Conservation (phyloP, 2,888 invertebrate genomes). For the Cantharis rufa region DNA sequence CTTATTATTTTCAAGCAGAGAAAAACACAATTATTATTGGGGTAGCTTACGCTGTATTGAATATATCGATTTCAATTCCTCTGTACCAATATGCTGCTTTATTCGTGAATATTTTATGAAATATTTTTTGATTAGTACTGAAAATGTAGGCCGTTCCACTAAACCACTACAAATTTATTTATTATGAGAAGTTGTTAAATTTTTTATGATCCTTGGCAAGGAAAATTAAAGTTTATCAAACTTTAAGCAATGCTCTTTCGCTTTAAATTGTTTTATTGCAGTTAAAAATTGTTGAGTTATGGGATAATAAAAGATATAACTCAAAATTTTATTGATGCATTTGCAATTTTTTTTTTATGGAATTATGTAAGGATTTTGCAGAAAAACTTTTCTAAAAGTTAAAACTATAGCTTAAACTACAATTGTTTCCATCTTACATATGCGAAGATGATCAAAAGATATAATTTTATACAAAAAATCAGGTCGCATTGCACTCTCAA, state of each 20-base stretch:
- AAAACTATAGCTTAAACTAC: no score
- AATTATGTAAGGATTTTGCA: neutral
- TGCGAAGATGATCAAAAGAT: no score
- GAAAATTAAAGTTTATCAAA: neutral
- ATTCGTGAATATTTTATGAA: neutral
- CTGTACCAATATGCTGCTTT: neutral
- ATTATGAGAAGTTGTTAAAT: neutral
- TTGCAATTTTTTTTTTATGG: neutral
- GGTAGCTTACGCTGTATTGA: neutral
- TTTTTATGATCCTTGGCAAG: neutral
- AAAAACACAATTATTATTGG: neutral
- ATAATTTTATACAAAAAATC: no score
- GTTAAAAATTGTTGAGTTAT: neutral
- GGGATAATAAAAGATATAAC: neutral
- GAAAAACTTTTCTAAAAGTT: no score
- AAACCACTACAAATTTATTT: neutral
- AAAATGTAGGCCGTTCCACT: neutral
- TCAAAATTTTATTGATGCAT: neutral
- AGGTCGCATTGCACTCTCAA: no score
- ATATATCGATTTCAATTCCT: neutral
- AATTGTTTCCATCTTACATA: no score
- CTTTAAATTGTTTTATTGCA: neutral
- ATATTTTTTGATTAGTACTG: neutral
- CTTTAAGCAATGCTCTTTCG: neutral
- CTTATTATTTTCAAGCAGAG: constrained; percentile 25